phyloP scores from a whole-genome alignment of 2,797 vertebrate species.

The Brachyrhaphis roseni region DNA sequence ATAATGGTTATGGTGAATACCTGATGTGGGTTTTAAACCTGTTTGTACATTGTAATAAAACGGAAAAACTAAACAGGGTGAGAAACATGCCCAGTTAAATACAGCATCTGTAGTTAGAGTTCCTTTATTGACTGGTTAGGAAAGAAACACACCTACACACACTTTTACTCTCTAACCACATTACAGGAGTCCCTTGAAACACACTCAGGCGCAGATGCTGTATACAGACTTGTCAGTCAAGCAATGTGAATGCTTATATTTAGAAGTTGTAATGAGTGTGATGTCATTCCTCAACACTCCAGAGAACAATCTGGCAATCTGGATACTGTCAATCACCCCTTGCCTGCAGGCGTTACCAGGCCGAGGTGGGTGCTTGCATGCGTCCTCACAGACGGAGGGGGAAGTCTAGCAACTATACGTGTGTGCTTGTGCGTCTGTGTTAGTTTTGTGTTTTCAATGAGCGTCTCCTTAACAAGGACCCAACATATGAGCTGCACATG shows the following conservation, averaged over 20 bases:
- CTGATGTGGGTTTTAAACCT: not conserved
- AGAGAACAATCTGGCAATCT: constrained; percentile 81
- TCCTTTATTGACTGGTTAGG: constrained; percentile 8
- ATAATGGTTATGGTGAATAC: not conserved
- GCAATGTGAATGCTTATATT: constrained; percentile 76
- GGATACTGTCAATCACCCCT: constrained; percentile 77
- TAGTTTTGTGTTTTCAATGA: constrained; percentile 63
- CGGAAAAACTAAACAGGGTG: not conserved
- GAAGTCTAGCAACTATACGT: constrained; percentile 32
- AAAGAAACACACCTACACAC: constrained; percentile 22
- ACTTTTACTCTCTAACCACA: constrained; percentile 27
- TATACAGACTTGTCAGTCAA: constrained; percentile 75
- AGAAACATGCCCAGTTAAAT: constrained; percentile 8
- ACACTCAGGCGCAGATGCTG: constrained; percentile 50
- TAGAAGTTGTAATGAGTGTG: constrained; percentile 81
- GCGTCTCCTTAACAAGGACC: constrained; percentile 68
- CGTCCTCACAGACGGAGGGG: constrained; percentile 5
- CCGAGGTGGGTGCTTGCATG: constrained; percentile 24
- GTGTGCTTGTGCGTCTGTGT: constrained; percentile 40
- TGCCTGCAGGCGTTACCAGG: constrained; percentile 57
- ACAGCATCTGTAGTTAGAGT: constrained; percentile 9
- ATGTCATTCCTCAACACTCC: constrained; percentile 76
- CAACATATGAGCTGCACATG: constrained; percentile 80
- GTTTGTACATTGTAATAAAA: not conserved
- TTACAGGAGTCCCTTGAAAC: constrained; percentile 34